Conservation (phyloP, 53 echinoderm and acorn worm genomes). For the Crossaster papposus region DNA sequence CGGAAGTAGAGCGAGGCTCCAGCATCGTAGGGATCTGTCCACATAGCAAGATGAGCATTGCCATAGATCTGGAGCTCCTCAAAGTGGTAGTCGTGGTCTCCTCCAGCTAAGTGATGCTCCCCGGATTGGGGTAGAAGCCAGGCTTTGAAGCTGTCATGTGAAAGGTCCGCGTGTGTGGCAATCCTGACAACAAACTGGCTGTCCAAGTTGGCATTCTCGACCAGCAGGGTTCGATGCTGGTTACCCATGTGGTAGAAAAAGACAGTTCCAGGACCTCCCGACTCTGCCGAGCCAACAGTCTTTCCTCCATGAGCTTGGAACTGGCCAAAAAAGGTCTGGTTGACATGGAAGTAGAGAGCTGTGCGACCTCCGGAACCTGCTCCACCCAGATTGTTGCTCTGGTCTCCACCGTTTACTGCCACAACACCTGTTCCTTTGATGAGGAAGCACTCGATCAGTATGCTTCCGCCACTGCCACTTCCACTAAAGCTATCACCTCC, state of each 20-base stretch:
- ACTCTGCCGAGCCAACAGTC: constrained; percentile 42
- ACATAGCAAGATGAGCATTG: constrained; percentile 82
- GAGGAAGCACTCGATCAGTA: constrained; percentile 70
- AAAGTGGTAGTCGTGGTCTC: constrained; percentile 84
- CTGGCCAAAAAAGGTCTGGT: constrained; percentile 80
- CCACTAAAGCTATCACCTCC: constrained; percentile 66
- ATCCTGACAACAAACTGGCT: constrained; percentile 63
- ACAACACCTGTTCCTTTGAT: constrained; percentile 80
- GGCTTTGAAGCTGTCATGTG: constrained; percentile 83
- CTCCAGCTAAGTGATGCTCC: constrained; percentile 83
- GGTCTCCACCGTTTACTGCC: constrained; percentile 75
- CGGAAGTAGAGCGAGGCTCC: constrained; percentile 75
- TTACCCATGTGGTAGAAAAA: constrained; percentile 79
- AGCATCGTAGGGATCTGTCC: constrained; percentile 73
- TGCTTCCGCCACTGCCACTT: constrained; percentile 87
- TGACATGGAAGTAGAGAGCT: constrained; percentile 80
- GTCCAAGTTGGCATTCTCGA: constrained; percentile 74
- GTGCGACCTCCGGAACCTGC: constrained; percentile 84
- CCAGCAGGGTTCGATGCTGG: constrained; percentile 84
- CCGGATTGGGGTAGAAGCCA: constrained; percentile 92
- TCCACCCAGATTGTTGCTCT: constrained; percentile 49
- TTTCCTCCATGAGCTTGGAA: constrained; percentile 80
- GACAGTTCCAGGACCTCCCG: constrained; percentile 88
- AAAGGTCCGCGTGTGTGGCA: constrained; percentile 68
- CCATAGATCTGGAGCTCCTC: constrained; percentile 94